Conservation (phyloP, 2,888 invertebrate species). For the Mycalesis mineus region DNA sequence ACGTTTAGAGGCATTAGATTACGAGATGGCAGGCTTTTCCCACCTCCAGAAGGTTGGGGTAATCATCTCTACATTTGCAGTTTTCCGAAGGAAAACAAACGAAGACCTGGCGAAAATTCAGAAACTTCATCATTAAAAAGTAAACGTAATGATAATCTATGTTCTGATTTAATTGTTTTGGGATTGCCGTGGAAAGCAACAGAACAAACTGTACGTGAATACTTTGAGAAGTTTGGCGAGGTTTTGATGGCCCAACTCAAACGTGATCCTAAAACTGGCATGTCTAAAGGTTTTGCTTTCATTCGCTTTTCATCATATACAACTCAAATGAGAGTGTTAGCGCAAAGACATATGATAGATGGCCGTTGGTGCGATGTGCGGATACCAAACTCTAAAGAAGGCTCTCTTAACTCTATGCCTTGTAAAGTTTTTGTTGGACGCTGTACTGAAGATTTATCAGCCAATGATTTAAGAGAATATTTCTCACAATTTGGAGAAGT, state of each 20-base stretch:
- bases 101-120: slow-evolving; percentile 94
- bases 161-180: slow-evolving; percentile 98
- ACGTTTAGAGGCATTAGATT: slow-evolving; percentile 93
- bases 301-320: slow-evolving; percentile 97
- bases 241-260: slow-evolving; percentile 98
- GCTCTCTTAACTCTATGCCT: slow-evolving; percentile 83
- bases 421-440: slow-evolving; percentile 92
- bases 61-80: slow-evolving; percentile 86
- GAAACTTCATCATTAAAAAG: slow-evolving; percentile 92
- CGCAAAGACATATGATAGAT: slow-evolving; percentile 97
- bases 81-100: slow-evolving; percentile 94
- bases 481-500: slow-evolving; percentile 90
- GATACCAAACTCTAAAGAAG: slow-evolving; percentile 96
- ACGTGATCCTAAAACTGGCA: slow-evolving; percentile 92
- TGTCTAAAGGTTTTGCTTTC: slow-evolving; percentile 99
- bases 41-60: slow-evolving; percentile 94
- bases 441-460: slow-evolving; percentile 88
- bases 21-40: slow-evolving; percentile 93
- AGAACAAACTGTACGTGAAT: slow-evolving; percentile 96
- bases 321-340: slow-evolving; percentile 94
- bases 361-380: slow-evolving; percentile 99
- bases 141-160: slow-evolving; percentile 94
- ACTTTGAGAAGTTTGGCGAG: slow-evolving; percentile 98
- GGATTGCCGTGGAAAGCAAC: slow-evolving; percentile 99
- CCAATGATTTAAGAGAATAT: slow-evolving; percentile 87